Evolutionary conservation across 2,888 invertebrate genomes (phyloP).

Genomic region (Cephus nigrinus): DNA sequence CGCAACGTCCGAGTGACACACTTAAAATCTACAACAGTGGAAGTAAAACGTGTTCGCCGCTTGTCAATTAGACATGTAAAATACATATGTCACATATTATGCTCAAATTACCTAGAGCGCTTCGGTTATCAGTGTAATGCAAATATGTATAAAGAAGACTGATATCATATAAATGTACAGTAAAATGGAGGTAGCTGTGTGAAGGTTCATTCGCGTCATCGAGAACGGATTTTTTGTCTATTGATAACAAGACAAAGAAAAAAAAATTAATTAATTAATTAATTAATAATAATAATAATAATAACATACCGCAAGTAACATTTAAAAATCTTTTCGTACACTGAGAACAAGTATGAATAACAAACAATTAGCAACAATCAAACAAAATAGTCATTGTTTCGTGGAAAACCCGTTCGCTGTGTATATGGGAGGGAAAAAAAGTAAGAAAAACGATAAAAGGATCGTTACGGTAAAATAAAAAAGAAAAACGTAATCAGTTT

Average conservation of each 20-base stretch:
- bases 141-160: slow-evolving; percentile 49
- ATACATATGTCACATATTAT: not conserved
- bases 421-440: not conserved
- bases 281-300: not conserved
- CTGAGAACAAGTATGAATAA: not conserved
- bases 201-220: slow-evolving; percentile 12
- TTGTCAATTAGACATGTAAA: slow-evolving; percentile 15
- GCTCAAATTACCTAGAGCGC: not conserved
- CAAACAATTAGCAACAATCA: not conserved
- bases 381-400: not conserved
- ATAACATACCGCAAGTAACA: not conserved
- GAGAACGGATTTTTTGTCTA: not conserved
- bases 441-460: not conserved
- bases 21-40: slow-evolving; percentile 34
- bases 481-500: not conserved
- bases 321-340: not conserved
- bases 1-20: slow-evolving; percentile 19
- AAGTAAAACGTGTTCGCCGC: slow-evolving; percentile 24
- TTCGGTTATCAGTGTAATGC: slow-evolving; percentile 4
- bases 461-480: slow-evolving; percentile 7
- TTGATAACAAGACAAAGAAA: not conserved
- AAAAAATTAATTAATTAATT: not conserved
- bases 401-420: not conserved
- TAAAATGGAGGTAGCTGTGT: slow-evolving; percentile 63
- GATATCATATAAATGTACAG: slow-evolving; percentile 43